Base-by-base conservation (phyloP, 2,888 invertebrate species). In the Cephalotes varians region DNA sequence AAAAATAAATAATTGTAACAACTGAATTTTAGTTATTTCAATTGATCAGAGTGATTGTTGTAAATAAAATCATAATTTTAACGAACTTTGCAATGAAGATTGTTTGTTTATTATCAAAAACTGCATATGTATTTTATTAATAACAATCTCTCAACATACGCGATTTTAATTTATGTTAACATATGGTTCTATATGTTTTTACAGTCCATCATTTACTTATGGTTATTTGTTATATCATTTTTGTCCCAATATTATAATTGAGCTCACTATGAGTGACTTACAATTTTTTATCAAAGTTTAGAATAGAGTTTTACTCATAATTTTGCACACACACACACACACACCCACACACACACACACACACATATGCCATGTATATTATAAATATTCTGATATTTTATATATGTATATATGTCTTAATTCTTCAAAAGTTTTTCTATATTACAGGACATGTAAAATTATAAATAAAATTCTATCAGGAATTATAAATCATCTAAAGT, bases 101-200 rank as follows among this genome's bases (percentile, higher is more conserved):
- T n/a, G n/a, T 31, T 0, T n/a, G 2, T 56, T 47, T 15, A 3
- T 60, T 21, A 25, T 34, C 28, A 21, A 44, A 31, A 47, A n/a
- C 1, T 18, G n/a, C 12, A 10, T 49, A 25, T 25, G 0, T 15
- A 9, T 37, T 37, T 71, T 9, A 56, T 71, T 18, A 10, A 54
- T 54, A 37, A n/a, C n/a, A n/a, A n/a, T n/a, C 34, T 69, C 3
- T 25, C 21, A 2, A 6, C 1, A 40, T 12, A 10, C 18, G 31
- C 18, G 25, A 21, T 44, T 47, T 71, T 54, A 34, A 62, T 82
- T 34, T 25, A 25, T 18, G 62, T 73, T 81, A 85, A 87, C 88
- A 88, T 88, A 88, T 88, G 88, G 88, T 49, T 49, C 31, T 83
- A 88, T 86, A 82, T 85, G 88, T 6, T 56, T 25, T 67, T 10